A percentile compares a stretch with the other conserved stretches of the same genome.
These are phyloP conservation scores for Pedionomus torquatus DNA, from an alignment of 2,113 vertebrate genomes.

Conservation along the genomic window DNA sequence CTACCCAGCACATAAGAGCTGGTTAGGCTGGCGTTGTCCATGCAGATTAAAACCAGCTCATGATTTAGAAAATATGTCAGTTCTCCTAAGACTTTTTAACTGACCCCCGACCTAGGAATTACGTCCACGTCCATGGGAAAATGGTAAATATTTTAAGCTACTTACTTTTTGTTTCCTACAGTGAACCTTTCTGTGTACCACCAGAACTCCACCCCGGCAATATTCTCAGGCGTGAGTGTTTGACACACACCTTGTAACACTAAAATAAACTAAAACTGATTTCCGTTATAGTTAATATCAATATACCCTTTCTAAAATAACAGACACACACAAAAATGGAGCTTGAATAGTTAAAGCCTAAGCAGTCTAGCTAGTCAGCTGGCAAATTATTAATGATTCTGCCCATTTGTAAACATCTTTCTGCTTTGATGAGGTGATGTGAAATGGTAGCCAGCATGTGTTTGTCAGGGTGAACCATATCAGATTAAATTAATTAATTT, in stretches of 20 bases:
- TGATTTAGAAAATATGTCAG: neutral
- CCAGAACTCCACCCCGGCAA: neutral
- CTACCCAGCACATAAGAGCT: neutral
- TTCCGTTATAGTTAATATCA: neutral
- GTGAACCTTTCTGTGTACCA: neutral
- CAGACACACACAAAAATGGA: neutral
- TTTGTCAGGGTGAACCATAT: neutral
- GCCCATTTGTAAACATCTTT: conserved; percentile 27
- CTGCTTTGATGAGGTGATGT: neutral
- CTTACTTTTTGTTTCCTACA: neutral
- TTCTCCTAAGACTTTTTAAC: neutral
- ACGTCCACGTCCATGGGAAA: neutral
- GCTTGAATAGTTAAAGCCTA: neutral
- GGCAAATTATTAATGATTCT: neutral
- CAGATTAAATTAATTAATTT: conserved; percentile 20
- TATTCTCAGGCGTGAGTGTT: neutral
- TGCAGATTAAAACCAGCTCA: neutral
- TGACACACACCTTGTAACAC: neutral
- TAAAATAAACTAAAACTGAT: neutral
- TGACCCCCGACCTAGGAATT: neutral
- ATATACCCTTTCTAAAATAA: neutral
- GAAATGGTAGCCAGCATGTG: neutral
- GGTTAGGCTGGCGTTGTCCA: neutral
- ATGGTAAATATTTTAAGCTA: neutral
- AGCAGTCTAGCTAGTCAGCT: neutral